phyloP scores from a whole-genome alignment of 2,797 vertebrate species.

The Poecile montanus region DNA sequence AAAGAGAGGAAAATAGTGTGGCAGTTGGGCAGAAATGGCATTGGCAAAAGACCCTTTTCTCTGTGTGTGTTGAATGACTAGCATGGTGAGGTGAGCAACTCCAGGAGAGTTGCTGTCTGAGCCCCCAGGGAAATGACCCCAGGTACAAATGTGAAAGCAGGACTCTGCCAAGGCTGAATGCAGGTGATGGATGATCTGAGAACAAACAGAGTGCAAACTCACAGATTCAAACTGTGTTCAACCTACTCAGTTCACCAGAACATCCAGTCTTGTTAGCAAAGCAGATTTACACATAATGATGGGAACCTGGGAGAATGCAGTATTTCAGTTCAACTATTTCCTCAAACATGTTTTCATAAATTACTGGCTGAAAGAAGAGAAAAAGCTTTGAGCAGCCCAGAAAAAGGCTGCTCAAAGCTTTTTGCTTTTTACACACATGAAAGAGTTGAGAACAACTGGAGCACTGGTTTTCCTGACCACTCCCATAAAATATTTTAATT shows the following conservation, averaged over 20 bases:
- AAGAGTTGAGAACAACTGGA: neutral
- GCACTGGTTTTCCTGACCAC: neutral
- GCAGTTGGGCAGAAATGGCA: neutral
- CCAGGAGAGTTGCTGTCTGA: neutral
- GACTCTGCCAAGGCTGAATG: neutral
- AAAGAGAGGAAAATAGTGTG: neutral
- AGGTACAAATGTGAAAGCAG: neutral
- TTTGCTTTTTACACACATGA: neutral
- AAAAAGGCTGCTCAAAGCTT: neutral
- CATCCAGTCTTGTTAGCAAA: neutral
- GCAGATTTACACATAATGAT: neutral
- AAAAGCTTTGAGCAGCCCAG: neutral
- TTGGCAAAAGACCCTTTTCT: neutral
- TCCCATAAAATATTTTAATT: neutral
- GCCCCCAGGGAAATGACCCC: neutral
- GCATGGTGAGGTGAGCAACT: neutral
- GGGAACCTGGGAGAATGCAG: neutral
- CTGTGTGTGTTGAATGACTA: neutral
- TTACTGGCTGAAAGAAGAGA: neutral
- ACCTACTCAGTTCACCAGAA: neutral
- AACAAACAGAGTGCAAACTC: neutral
- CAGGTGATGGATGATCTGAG: neutral
- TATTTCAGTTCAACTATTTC: neutral
- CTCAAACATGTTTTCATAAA: neutral
- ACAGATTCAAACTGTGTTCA: neutral